phyloP scores from a whole-genome alignment of 53 echinoderm and acorn worm species.

The Astropecten irregularis region DNA sequence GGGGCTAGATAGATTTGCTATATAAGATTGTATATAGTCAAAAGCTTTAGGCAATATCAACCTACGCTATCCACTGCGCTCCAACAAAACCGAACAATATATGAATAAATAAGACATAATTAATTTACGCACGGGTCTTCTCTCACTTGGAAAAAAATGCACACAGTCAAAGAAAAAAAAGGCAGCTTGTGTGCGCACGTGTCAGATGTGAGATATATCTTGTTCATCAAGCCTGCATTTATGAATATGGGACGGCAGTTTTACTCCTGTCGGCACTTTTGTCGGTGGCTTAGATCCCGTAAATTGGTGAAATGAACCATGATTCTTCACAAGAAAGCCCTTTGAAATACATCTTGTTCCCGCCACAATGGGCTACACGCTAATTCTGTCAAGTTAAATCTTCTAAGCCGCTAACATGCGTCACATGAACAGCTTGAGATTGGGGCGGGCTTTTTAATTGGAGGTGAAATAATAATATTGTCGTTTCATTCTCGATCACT shows the following conservation, averaged over 20 bases:
- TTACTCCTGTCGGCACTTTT: constrained; percentile 30
- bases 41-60: constrained; percentile 1
- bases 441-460: not conserved
- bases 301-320: constrained; percentile 55
- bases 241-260: constrained; percentile 3
- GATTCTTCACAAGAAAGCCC: constrained; percentile 4
- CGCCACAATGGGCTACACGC: constrained; percentile 2
- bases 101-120: constrained; percentile 56
- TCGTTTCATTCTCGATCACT: no score
- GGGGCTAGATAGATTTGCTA: no score
- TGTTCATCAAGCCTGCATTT: constrained; percentile 27
- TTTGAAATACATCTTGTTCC: constrained; percentile 39
- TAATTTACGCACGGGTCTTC: no score
- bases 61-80: constrained; percentile 1
- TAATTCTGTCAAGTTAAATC: constrained; percentile 8
- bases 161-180: not conserved
- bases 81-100: constrained; percentile 21
- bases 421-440: not conserved
- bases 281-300: constrained; percentile 30
- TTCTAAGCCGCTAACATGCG: not conserved
- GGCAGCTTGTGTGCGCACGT: constrained; percentile 38
- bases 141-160: no score
- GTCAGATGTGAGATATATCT: constrained; percentile 55
- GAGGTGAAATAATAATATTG: not conserved
- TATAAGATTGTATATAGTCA: no score